Evolutionary conservation across 2,888 invertebrate species (phyloP), one percentile per base, ranked within the genome.

Genomic region (Tricholauxania praeusta): DNA sequence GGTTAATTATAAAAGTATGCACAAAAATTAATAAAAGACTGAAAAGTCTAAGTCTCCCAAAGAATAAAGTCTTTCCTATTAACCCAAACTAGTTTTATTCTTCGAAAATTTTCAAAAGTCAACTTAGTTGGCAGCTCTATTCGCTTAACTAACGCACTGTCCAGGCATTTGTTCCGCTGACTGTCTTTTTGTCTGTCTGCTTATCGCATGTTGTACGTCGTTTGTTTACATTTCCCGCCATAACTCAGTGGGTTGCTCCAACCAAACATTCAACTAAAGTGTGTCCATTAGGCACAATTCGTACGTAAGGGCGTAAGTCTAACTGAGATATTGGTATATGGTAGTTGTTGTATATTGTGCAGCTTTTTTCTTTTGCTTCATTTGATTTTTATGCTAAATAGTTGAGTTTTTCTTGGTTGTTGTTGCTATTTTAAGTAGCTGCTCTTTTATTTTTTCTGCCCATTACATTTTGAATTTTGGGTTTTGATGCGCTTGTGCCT

Each of bases 361-460:
- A 12, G 17, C 17, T 55, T 15, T 55, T 55, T 22, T n/a, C 55
- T 19, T 19, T 59, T 28, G 48, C 60, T 69, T 51, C 69, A 62
- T 69, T 60, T 60, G 60, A 62, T 69, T 60, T 69, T 69, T 69
- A 69, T 69, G 69, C 62, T 69, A 60, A 69, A 52, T 17, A 69
- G 51, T 14, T 17, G 14, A 15, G 22, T 8, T 63, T 19, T 49
- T 49, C n/a, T 47, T 19, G 12, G 17, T n/a, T 63, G 48, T 47
- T 28, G 52, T 28, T 22, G 32, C n/a, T 32, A 15, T 22, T 55
- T 15, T 49, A 68, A 59, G 22, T 17, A 68, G 59, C 66, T 15
- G 19, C 12, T 65, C 12, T 22, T 57, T 22, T 57, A 28, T n/a
- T 57, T 57, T 57, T 19, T 57, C 10, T 19, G 39, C 39, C 39